phyloP scores from a whole-genome alignment of 2,797 vertebrate species.

The Aulostomus chinensis region DNA sequence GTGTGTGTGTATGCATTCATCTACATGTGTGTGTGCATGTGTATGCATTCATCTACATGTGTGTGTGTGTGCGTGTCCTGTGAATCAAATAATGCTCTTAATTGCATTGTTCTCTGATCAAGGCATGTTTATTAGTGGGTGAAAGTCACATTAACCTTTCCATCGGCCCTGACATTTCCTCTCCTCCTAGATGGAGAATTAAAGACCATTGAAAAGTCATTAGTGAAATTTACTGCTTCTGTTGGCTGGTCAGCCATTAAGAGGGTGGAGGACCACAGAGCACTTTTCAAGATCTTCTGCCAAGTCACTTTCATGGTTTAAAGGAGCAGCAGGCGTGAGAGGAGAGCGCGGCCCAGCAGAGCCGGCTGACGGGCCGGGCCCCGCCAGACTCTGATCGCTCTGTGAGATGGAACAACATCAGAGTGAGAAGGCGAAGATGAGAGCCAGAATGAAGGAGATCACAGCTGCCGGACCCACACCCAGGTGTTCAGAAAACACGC shows the following conservation, averaged over 20 bases:
- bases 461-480: too few relatives aligned
- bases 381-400: too few relatives aligned
- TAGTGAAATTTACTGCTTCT: conserved; percentile 74
- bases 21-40: background rate
- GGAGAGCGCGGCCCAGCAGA: too few relatives aligned
- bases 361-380: too few relatives aligned
- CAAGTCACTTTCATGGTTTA: conserved; percentile 47
- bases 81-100: conserved; percentile 67
- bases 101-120: conserved; percentile 74
- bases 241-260: conserved; percentile 69
- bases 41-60: background rate
- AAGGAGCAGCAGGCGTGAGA: conserved; percentile 22
- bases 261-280: conserved; percentile 47
- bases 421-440: too few relatives aligned
- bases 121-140: conserved; percentile 75
- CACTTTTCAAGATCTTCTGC: conserved; percentile 38
- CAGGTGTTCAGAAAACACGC: too few relatives aligned
- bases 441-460: too few relatives aligned
- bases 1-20: background rate
- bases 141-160: conserved; percentile 76
- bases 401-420: too few relatives aligned
- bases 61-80: conserved; percentile 40
- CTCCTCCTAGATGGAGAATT: conserved; percentile 74
- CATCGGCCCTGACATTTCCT: conserved; percentile 74
- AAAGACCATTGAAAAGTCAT: conserved; percentile 77